Evolutionary conservation across 2,113 vertebrate species (phyloP).

Genomic region (Actenoides hombroni): DNA sequence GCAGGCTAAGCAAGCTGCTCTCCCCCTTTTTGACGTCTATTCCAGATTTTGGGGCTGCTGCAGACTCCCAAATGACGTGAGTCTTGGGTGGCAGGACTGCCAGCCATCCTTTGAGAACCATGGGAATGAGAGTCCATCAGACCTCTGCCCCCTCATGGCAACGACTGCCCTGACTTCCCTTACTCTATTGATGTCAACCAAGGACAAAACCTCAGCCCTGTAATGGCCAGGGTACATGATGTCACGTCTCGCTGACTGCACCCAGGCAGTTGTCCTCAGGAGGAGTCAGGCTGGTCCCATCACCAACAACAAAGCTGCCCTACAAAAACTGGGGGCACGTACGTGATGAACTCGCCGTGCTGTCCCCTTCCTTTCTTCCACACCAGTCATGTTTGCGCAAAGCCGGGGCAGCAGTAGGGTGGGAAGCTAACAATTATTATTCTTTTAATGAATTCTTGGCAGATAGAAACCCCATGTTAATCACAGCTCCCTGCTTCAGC

Average conservation of each 20-base stretch:
- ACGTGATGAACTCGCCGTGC: not conserved
- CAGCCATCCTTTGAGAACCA: not conserved
- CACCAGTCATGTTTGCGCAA: not conserved
- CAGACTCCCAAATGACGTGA: not conserved
- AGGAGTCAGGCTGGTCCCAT: not conserved
- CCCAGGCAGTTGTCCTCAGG: not conserved
- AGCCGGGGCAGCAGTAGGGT: not conserved
- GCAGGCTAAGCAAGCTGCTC: not conserved
- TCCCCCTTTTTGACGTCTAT: not conserved
- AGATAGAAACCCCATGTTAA: not conserved
- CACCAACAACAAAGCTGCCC: not conserved
- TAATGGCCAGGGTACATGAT: not conserved
- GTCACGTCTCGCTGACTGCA: not conserved
- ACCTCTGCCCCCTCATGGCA: not conserved
- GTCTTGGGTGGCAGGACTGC: not conserved
- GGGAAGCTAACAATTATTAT: not conserved
- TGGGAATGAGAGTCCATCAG: not conserved
- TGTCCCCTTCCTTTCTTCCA: not conserved
- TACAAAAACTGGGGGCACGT: not conserved
- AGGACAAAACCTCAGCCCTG: not conserved
- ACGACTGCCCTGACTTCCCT: not conserved
- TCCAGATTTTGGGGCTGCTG: not conserved
- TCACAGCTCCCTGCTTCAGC: not conserved
- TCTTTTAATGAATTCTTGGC: slow-evolving; percentile 40
- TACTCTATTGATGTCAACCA: not conserved